Conservation (phyloP, 2,888 invertebrate genomes). For the Phasia obesa region DNA sequence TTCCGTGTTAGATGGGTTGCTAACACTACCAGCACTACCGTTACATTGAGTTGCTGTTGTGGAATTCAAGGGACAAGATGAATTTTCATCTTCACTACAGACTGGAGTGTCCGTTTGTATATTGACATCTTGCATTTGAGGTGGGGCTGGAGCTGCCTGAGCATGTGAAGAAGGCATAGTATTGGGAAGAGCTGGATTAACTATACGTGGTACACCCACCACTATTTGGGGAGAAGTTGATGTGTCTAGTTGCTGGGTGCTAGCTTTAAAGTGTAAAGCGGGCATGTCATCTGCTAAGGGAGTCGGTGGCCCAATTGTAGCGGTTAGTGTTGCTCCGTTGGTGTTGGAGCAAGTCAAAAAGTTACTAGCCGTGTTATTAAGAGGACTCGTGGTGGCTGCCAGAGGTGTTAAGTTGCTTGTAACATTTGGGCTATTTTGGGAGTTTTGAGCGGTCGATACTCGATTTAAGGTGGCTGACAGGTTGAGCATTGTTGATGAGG, state of each 20-base stretch:
- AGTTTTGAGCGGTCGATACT: constrained; percentile 48
- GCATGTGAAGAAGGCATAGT: constrained; percentile 43
- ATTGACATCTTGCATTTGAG: constrained; percentile 90
- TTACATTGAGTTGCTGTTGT: constrained; percentile 15
- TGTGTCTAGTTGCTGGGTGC: constrained; percentile 40
- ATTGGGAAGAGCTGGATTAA: constrained; percentile 55
- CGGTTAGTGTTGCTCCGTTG: constrained; percentile 71
- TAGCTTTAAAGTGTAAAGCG: constrained; percentile 52
- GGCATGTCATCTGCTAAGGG: constrained; percentile 72
- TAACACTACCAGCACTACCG: neutral
- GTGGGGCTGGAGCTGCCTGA: constrained; percentile 71
- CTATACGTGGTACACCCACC: constrained; percentile 71
- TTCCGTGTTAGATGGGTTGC: constrained; percentile 30
- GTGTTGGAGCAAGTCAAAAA: constrained; percentile 66
- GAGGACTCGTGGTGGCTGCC: constrained; percentile 38
- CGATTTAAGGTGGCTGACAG: constrained; percentile 69
- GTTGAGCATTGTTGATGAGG: constrained; percentile 73
- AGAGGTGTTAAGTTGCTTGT: constrained; percentile 58
- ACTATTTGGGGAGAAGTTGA: constrained; percentile 72
- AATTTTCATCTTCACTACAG: constrained; percentile 84
- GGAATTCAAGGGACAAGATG: constrained; percentile 73
- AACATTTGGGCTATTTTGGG: constrained; percentile 71
- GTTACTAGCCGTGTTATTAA: constrained; percentile 4
- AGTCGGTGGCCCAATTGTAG: constrained; percentile 75
- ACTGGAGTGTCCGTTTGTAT: constrained; percentile 91